A percentile compares a stretch with the other conserved stretches of the same genome.
These are phyloP conservation scores for Campylomormyrus tamandua DNA, from an alignment of 2,113 vertebrate genomes.

Conservation along the genomic window DNA sequence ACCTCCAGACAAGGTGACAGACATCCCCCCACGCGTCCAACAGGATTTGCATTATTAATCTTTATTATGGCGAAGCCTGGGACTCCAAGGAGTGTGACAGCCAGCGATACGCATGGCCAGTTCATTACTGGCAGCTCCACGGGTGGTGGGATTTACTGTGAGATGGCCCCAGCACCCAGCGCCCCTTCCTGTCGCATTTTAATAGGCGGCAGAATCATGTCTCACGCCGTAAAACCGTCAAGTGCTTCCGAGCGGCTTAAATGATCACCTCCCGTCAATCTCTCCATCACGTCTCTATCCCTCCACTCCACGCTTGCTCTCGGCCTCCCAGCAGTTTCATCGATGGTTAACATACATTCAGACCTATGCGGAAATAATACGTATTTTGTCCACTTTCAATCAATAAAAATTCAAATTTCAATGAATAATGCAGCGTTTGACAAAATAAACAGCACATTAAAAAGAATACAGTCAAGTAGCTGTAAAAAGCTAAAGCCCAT, in stretches of 20 bases:
- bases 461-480: not conserved
- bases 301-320: not conserved
- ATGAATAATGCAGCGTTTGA: not conserved
- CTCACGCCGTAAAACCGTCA: conserved; percentile 12
- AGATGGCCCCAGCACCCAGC: not conserved
- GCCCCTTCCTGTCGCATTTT: not conserved
- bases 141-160: conserved; percentile 5
- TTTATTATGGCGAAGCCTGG: conserved; percentile 44
- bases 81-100: conserved; percentile 36
- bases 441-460: conserved; percentile 3
- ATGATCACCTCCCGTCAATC: not conserved
- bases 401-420: not conserved
- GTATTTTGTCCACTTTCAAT: not conserved
- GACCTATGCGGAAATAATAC: not conserved
- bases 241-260: not conserved
- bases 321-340: not conserved
- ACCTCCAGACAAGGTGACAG: not conserved
- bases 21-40: not conserved
- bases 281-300: not conserved
- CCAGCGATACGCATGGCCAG: conserved; percentile 33
- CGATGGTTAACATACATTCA: not conserved
- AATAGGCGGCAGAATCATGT: conserved; percentile 12
- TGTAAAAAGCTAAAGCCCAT: not conserved
- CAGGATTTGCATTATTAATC: conserved; percentile 51
- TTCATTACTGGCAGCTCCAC: conserved; percentile 37